These are phyloP conservation scores for Sebastes schlegelii DNA, from an alignment of 2,113 vertebrate genomes.

Conservation along the genomic window DNA sequence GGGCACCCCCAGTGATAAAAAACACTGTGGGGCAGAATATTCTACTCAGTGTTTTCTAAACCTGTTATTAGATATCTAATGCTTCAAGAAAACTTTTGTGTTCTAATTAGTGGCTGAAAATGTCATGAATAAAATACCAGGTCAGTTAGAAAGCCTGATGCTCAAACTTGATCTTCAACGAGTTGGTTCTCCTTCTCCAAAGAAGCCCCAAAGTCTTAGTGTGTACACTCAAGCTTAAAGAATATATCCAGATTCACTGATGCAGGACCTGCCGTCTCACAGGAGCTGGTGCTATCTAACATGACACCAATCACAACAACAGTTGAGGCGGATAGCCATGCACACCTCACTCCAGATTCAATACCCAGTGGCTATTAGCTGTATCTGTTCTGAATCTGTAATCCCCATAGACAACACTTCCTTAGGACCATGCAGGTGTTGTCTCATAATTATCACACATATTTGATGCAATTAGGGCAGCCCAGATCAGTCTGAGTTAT, in stretches of 20 bases:
- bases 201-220: neutral
- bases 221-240: constrained; percentile 27
- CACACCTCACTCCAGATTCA: constrained; percentile 36
- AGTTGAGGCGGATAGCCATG: constrained; percentile 1
- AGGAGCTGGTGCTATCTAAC: constrained; percentile 22
- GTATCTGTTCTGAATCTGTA: constrained; percentile 26
- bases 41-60: neutral
- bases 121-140: neutral
- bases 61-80: neutral
- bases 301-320: constrained; percentile 57
- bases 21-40: too few relatives aligned
- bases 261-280: constrained; percentile 39
- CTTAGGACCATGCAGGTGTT: neutral
- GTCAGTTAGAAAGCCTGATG: neutral
- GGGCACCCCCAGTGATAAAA: too few relatives aligned
- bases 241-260: constrained; percentile 32
- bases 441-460: constrained; percentile 13
- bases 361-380: constrained; percentile 21
- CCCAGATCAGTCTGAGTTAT: constrained; percentile 1
- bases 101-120: constrained; percentile 12
- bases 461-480: constrained; percentile 9
- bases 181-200: neutral
- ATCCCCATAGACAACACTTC: neutral
- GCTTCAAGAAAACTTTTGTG: neutral
- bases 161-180: neutral